These are phyloP conservation scores for Tor tambroides DNA, from an alignment of 2,113 vertebrate genomes.

Conservation along the genomic window DNA sequence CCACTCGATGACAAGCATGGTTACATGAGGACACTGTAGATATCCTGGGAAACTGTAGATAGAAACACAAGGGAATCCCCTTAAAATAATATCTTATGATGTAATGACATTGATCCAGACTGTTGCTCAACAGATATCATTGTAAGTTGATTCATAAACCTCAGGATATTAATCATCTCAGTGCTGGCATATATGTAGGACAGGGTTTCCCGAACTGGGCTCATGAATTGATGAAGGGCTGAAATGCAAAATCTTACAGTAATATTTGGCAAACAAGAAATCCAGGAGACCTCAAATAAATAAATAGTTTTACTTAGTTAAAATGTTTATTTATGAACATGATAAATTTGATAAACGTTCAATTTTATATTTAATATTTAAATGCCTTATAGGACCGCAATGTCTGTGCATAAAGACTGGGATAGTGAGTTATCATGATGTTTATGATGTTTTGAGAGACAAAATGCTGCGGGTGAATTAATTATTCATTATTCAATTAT, in stretches of 20 bases:
- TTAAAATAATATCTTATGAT: slow-evolving; percentile 59
- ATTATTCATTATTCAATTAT: background rate
- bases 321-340: background rate
- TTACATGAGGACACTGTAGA: slow-evolving; percentile 22
- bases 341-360: no score
- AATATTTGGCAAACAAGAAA: background rate
- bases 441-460: background rate
- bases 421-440: background rate
- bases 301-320: background rate
- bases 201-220: background rate
- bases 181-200: background rate
- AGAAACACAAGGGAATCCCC: slow-evolving; percentile 60
- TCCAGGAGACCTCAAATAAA: background rate
- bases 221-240: background rate
- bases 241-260: background rate
- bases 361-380: background rate
- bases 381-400: background rate
- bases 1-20: no score
- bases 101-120: slow-evolving; percentile 50
- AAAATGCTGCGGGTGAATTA: background rate
- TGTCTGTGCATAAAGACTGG: background rate
- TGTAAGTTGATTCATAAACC: slow-evolving; percentile 20
- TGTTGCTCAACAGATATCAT: slow-evolving; percentile 17
- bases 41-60: background rate
- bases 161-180: background rate